Evolutionary conservation across 2,888 invertebrate genomes (phyloP).

Genomic region (Didymodactylos carnosus): DNA sequence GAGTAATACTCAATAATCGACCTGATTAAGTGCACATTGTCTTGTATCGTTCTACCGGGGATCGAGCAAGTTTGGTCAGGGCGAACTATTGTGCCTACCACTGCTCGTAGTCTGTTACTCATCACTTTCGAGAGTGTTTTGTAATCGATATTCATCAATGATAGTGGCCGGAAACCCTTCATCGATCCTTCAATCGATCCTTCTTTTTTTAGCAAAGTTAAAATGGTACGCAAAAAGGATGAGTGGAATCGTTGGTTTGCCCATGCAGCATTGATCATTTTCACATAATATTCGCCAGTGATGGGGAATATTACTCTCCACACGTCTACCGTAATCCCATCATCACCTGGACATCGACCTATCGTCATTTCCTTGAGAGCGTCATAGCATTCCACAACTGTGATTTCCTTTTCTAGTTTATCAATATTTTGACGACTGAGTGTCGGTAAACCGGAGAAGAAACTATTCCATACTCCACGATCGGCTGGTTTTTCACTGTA

Average conservation of each 20-base stretch:
- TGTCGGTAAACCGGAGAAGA: not conserved
- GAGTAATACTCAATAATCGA: not conserved
- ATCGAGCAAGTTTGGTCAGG: not conserved
- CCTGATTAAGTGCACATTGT: not conserved
- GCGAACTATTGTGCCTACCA: not conserved
- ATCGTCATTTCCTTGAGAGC: not conserved
- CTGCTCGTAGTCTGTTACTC: not conserved
- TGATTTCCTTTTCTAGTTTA: not conserved
- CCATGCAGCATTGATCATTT: not conserved
- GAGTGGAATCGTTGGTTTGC: not conserved
- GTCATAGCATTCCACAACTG: not conserved
- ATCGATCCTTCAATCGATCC: not conserved
- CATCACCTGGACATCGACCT: conserved; percentile 15
- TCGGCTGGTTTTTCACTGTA: not conserved
- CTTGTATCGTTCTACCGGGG: not conserved
- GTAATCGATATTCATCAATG: not conserved
- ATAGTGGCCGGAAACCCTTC: not conserved
- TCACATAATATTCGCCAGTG: not conserved
- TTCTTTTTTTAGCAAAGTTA: not conserved
- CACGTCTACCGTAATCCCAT: conserved; percentile 18
- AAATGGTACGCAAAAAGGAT: not conserved
- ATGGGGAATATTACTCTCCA: not conserved
- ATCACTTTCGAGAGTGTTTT: not conserved
- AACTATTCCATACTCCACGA: not conserved
- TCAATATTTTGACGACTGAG: not conserved